Conservation (phyloP, 2,888 invertebrate genomes). For the Plagodis dolabraria region DNA sequence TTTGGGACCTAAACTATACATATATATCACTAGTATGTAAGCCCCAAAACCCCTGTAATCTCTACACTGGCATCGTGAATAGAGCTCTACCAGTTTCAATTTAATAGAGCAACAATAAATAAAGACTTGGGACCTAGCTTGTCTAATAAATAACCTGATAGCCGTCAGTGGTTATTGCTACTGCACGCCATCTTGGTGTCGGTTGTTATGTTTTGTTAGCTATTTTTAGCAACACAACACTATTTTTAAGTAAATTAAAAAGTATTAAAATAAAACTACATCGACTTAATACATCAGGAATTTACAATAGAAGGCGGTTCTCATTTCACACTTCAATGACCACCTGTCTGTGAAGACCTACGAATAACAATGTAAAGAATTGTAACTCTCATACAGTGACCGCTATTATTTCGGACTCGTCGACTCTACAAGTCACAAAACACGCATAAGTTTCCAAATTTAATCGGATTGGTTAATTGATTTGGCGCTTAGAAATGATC, state of each 20-base stretch:
- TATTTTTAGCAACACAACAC: not conserved
- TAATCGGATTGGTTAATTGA: too few relatives aligned
- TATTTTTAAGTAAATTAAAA: not conserved
- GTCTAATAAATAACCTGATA: slow-evolving; percentile 41
- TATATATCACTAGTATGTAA: slow-evolving; percentile 3
- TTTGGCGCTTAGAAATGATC: too few relatives aligned
- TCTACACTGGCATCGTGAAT: slow-evolving; percentile 9
- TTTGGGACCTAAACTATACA: not conserved
- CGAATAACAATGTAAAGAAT: too few relatives aligned
- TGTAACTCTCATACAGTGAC: too few relatives aligned
- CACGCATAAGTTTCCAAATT: too few relatives aligned
- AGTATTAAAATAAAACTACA: too few relatives aligned
- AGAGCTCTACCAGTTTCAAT: slow-evolving; percentile 22
- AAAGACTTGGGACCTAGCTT: slow-evolving; percentile 36
- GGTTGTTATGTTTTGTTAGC: slow-evolving; percentile 4
- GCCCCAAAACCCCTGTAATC: slow-evolving; percentile 15
- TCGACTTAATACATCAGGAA: too few relatives aligned
- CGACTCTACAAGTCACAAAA: too few relatives aligned
- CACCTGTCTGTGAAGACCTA: too few relatives aligned
- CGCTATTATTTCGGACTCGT: too few relatives aligned
- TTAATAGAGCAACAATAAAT: slow-evolving; percentile 38
- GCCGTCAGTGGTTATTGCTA: slow-evolving; percentile 37
- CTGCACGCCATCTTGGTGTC: slow-evolving; percentile 31
- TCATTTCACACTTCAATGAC: too few relatives aligned
- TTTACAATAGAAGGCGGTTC: too few relatives aligned